Percentiles rank a stretch among this genome's conserved stretches.
Conservation (phyloP, 2,797 vertebrate species). For the Pygocentrus nattereri region DNA sequence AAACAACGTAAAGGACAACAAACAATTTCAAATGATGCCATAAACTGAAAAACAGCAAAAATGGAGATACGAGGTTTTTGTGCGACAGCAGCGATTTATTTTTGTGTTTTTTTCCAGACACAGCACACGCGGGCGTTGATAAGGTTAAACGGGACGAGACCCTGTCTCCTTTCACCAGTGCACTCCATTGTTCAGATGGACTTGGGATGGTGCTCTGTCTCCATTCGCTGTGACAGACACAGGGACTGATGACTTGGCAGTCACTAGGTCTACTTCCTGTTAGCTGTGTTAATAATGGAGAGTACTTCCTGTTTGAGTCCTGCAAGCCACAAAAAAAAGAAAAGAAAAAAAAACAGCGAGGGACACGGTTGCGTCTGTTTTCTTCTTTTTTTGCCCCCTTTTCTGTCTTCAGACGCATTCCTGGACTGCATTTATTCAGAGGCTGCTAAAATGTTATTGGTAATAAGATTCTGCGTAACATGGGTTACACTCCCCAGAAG, state of each 20-base stretch:
- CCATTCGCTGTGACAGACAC: constrained; percentile 41
- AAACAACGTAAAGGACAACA: no score
- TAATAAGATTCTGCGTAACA: background rate
- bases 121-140: background rate
- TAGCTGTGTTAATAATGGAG: constrained; percentile 50
- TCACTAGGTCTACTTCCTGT: constrained; percentile 50
- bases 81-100: no score
- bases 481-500: background rate
- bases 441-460: background rate
- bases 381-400: constrained; percentile 6
- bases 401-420: background rate
- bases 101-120: no score
- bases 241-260: constrained; percentile 46
- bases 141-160: background rate
- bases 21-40: no score
- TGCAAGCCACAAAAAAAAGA: constrained; percentile 16
- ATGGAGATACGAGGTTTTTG: no score
- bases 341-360: constrained; percentile 14
- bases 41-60: no score
- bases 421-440: background rate
- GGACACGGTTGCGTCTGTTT: constrained; percentile 2
- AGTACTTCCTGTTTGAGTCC: constrained; percentile 46
- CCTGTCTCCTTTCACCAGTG: background rate
- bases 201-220: constrained; percentile 24
- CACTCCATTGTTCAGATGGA: constrained; percentile 28